These are phyloP conservation scores for Physella acuta DNA, from an alignment of 1,140 invertebrate species.

Conservation along the genomic window DNA sequence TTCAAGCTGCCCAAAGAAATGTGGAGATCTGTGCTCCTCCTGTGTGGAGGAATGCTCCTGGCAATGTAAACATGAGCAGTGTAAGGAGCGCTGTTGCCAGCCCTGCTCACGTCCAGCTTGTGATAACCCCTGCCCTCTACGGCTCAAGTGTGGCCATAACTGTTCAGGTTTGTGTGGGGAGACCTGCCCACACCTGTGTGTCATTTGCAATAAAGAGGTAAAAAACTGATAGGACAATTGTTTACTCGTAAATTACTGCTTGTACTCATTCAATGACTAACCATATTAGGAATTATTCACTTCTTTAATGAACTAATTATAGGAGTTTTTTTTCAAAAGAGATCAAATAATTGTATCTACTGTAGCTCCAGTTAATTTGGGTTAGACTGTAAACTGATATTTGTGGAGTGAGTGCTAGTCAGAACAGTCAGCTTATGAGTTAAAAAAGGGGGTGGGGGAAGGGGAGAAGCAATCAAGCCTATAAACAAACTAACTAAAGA, in stretches of 20 bases:
- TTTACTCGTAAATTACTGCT: no score
- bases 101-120: conserved; percentile 65
- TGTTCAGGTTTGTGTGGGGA: conserved; percentile 69
- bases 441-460: no score
- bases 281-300: neutral
- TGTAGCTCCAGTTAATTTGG: no score
- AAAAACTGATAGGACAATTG: no score
- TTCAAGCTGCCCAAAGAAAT: conserved; percentile 62
- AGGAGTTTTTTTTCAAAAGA: neutral
- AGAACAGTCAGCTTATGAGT: no score
- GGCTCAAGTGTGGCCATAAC: conserved; percentile 65
- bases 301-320: neutral
- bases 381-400: no score
- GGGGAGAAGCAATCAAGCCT: no score
- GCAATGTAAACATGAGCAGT: conserved; percentile 64
- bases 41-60: conserved; percentile 64
- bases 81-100: conserved; percentile 64
- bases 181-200: conserved; percentile 63
- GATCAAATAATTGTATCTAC: no score
- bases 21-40: conserved; percentile 65
- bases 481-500: no score
- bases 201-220: conserved; percentile 30
- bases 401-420: no score
- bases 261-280: no score
- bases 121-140: conserved; percentile 41